Evolutionary conservation across 2,113 vertebrate genomes (phyloP).

Genomic region (Ictalurus furcatus): DNA sequence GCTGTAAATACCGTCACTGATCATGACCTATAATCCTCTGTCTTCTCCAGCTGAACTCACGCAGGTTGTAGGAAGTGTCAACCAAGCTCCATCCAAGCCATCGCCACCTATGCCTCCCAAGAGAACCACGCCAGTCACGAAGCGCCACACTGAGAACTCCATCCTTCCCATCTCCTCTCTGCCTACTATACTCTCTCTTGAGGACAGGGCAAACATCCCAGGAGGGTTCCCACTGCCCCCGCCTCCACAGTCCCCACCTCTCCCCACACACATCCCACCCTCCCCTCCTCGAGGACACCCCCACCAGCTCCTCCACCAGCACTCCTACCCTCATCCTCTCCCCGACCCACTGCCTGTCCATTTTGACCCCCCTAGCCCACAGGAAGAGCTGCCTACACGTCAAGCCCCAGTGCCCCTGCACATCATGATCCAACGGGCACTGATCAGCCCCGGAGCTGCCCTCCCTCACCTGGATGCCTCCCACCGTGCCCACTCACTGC

Average conservation of each 20-base stretch:
- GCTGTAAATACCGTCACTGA: background rate
- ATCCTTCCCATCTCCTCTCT: conserved; percentile 58
- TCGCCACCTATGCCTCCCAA: conserved; percentile 93
- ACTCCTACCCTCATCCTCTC: conserved; percentile 62
- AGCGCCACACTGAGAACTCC: conserved; percentile 65
- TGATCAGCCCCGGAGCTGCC: conserved; percentile 84
- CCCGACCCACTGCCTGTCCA: conserved; percentile 74
- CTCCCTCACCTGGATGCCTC: conserved; percentile 82
- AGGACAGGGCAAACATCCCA: conserved; percentile 65
- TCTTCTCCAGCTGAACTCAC: conserved; percentile 82
- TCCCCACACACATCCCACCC: conserved; percentile 78
- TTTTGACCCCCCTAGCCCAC: conserved; percentile 68
- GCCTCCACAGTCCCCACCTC: conserved; percentile 67
- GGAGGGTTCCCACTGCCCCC: conserved; percentile 78
- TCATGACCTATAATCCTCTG: conserved; percentile 1
- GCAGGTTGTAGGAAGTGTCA: conserved; percentile 75
- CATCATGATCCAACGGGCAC: conserved; percentile 94
- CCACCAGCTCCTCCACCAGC: conserved; percentile 71
- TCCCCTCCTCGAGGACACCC: conserved; percentile 74
- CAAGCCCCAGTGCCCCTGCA: conserved; percentile 85
- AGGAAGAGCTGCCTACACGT: conserved; percentile 67
- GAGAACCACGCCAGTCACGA: conserved; percentile 81
- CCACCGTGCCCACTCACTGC: conserved; percentile 87
- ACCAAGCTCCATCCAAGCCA: conserved; percentile 79
- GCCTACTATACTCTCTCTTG: conserved; percentile 67